phyloP scores from a whole-genome alignment of 2,113 vertebrate species.

The Chaetorhynchus papuensis region DNA sequence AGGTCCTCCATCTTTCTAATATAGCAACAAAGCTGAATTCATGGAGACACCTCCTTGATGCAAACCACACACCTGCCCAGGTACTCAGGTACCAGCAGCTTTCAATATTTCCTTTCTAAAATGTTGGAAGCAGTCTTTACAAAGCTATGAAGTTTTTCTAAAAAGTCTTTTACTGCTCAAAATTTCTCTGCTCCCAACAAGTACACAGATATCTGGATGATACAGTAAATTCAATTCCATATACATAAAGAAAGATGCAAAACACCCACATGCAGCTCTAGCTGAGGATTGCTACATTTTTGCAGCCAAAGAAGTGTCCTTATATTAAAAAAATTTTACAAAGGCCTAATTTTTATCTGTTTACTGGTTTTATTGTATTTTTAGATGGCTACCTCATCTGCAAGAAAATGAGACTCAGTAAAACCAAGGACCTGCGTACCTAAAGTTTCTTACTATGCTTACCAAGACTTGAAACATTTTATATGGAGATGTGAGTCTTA shows the following conservation, averaged over 20 bases:
- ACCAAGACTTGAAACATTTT: background rate
- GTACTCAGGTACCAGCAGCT: background rate
- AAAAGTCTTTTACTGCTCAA: background rate
- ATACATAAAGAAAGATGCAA: background rate
- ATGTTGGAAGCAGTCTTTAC: background rate
- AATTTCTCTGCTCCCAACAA: background rate
- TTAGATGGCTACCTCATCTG: background rate
- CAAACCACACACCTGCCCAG: background rate
- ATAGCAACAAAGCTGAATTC: constrained; percentile 34
- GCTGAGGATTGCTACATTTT: background rate
- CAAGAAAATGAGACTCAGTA: background rate
- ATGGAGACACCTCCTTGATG: background rate
- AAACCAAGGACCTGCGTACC: background rate
- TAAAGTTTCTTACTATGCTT: background rate
- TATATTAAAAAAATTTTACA: background rate
- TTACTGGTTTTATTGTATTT: background rate
- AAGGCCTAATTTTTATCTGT: background rate
- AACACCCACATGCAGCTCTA: background rate
- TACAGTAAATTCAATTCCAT: background rate
- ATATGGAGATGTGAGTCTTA: background rate
- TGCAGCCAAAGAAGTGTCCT: background rate
- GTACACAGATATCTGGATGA: background rate
- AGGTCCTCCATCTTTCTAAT: background rate
- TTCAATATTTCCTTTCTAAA: background rate
- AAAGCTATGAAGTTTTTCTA: background rate